These are phyloP conservation scores for Syngnathus scovelli DNA, from an alignment of 2,113 vertebrate genomes.

Conservation along the genomic window DNA sequence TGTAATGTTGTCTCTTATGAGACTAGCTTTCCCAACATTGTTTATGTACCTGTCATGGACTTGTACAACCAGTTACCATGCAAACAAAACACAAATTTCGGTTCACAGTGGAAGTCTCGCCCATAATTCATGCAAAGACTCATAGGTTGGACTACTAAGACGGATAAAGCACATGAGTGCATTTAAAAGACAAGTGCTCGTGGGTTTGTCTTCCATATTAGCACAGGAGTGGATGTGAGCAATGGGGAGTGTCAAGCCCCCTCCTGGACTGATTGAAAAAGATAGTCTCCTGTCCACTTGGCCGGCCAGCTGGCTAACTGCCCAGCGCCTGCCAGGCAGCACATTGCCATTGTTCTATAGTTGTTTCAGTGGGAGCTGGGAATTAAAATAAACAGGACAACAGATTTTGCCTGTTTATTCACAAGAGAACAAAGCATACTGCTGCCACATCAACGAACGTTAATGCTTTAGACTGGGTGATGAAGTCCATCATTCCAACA, in stretches of 20 bases:
- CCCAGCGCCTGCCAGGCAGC: constrained; percentile 63
- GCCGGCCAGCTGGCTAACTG: constrained; percentile 63
- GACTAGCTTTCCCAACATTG: no score
- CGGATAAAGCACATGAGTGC: background rate
- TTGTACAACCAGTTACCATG: no score
- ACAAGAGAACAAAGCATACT: constrained; percentile 28
- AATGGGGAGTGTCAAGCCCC: constrained; percentile 21
- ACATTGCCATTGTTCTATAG: constrained; percentile 64
- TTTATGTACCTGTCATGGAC: no score
- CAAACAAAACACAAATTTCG: no score
- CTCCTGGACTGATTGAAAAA: constrained; percentile 37
- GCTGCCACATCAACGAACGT: background rate
- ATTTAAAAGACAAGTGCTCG: background rate
- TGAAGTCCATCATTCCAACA: background rate
- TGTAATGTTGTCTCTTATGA: no score
- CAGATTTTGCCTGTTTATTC: constrained; percentile 30
- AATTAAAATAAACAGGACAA: constrained; percentile 56
- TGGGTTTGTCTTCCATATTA: constrained; percentile 16
- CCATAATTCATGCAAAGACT: no score
- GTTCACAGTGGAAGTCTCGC: no score
- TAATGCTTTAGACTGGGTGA: constrained; percentile 6
- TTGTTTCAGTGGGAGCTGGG: constrained; percentile 60
- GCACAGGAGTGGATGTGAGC: constrained; percentile 4
- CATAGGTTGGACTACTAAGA: no score
- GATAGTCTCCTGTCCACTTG: constrained; percentile 46